A percentile compares a stretch with the other conserved stretches of the same genome.
Evolutionary conservation across 2,888 invertebrate genomes (phyloP).

Genomic region (Tyria jacobaeae): DNA sequence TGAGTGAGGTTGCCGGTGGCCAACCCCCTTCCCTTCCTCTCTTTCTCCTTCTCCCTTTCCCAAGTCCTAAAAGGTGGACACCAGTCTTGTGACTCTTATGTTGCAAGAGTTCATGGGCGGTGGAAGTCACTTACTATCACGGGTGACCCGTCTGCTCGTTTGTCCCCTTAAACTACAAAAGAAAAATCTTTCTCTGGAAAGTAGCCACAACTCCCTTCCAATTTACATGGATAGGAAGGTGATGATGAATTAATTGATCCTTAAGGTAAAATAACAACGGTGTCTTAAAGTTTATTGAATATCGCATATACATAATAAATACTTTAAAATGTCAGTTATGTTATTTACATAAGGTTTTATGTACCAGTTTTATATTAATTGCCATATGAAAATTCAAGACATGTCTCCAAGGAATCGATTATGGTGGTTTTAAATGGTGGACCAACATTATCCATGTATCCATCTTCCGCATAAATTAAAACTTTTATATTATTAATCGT

Average conservation of each 20-base stretch:
- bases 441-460: neutral
- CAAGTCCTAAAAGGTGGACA: too few species aligned
- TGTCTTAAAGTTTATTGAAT: neutral
- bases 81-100: too few species aligned
- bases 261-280: neutral
- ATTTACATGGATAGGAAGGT: too few species aligned
- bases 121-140: too few species aligned
- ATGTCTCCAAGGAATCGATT: neutral
- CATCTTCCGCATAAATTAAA: conserved; percentile 28
- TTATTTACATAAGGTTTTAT: neutral
- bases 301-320: neutral
- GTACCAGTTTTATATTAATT: neutral
- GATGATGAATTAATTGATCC: neutral
- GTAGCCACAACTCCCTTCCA: too few species aligned
- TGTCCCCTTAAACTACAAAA: too few species aligned
- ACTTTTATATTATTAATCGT: conserved; percentile 17
- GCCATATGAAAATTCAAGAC: neutral
- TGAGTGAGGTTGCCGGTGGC: too few species aligned
- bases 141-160: too few species aligned
- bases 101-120: too few species aligned
- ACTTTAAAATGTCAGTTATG: neutral
- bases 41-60: too few species aligned
- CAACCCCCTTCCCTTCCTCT: too few species aligned
- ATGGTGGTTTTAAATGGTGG: neutral
- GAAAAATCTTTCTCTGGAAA: too few species aligned